Percentiles rank a stretch among this genome's conserved stretches.
These are phyloP conservation scores for Nemotelus pantherinus DNA, from an alignment of 2,888 invertebrate genomes.

Conservation along the genomic window DNA sequence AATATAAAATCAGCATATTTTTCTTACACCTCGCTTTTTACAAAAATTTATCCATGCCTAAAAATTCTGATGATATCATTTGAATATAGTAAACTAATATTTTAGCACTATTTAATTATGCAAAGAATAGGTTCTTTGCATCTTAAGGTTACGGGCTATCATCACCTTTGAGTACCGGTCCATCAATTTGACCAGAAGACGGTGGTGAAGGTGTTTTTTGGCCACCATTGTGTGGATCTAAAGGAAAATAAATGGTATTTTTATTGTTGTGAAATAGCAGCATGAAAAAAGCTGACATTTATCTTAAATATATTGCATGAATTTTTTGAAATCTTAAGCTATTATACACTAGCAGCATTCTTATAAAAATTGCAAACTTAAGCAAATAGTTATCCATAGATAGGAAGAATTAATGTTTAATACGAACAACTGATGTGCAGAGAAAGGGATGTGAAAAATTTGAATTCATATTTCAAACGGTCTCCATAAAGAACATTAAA, in stretches of 20 bases:
- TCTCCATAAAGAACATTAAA: too few relatives aligned
- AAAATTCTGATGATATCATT: constrained; percentile 23
- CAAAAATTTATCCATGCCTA: constrained; percentile 4
- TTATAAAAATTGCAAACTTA: too few relatives aligned
- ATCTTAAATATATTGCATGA: neutral
- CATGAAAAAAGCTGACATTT: too few relatives aligned
- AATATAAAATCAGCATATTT: neutral
- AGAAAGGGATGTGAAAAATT: too few relatives aligned
- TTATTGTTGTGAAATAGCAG: too few relatives aligned
- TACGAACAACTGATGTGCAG: too few relatives aligned
- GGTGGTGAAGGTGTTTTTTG: constrained; percentile 52
- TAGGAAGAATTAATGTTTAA: too few relatives aligned
- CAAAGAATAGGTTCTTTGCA: neutral
- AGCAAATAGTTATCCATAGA: too few relatives aligned
- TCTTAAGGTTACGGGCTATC: constrained; percentile 54
- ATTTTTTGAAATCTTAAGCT: neutral
- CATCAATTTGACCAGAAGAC: constrained; percentile 61
- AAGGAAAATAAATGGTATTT: constrained; percentile 25
- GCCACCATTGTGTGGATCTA: constrained; percentile 49
- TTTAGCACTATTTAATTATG: neutral
- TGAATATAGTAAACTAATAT: constrained; percentile 4
- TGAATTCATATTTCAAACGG: too few relatives aligned
- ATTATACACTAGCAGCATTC: neutral
- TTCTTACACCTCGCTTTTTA: neutral
- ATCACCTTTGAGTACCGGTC: constrained; percentile 63